phyloP scores from a whole-genome alignment of 2,888 invertebrate species.

The Baccha elongata region DNA sequence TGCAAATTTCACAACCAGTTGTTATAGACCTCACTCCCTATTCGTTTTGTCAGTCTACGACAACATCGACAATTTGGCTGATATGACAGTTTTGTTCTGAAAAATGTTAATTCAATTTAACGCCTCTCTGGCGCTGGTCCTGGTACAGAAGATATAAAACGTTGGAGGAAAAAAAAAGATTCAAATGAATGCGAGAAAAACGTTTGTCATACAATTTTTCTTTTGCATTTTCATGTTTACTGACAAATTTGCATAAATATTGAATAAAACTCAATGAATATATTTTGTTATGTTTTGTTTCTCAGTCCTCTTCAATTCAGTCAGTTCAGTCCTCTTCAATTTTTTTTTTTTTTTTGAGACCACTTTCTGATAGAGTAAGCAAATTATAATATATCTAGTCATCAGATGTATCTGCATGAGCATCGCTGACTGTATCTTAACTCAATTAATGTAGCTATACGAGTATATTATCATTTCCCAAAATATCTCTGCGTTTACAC shows the following conservation, averaged over 20 bases:
- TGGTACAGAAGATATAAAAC: conserved; percentile 12
- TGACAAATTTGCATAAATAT: conserved; percentile 69
- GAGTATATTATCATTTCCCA: conserved; percentile 56
- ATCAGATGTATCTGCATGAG: conserved; percentile 59
- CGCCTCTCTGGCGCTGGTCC: conserved; percentile 59
- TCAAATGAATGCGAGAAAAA: conserved; percentile 61
- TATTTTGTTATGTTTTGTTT: conserved; percentile 15
- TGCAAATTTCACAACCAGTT: conserved; percentile 66
- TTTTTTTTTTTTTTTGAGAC: conserved; percentile 1
- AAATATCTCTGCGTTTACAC: conserved; percentile 1
- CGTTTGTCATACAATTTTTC: conserved; percentile 56
- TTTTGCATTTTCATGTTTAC: conserved; percentile 46
- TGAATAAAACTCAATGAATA: conserved; percentile 48
- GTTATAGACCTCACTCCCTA: conserved; percentile 24
- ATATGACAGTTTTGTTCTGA: conserved; percentile 68
- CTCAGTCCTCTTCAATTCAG: too few species aligned
- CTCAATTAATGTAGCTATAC: conserved; percentile 57
- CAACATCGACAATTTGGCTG: conserved; percentile 54
- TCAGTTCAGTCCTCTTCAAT: too few species aligned
- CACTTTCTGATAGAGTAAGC: conserved; percentile 52
- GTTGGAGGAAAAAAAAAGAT: conserved; percentile 11
- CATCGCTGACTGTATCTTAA: conserved; percentile 70
- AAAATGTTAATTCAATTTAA: conserved; percentile 72
- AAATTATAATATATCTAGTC: conserved; percentile 57
- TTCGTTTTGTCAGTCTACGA: neutral